These are phyloP conservation scores for Podotricha telesiphe DNA, from an alignment of 2,888 invertebrate species.

Conservation along the genomic window DNA sequence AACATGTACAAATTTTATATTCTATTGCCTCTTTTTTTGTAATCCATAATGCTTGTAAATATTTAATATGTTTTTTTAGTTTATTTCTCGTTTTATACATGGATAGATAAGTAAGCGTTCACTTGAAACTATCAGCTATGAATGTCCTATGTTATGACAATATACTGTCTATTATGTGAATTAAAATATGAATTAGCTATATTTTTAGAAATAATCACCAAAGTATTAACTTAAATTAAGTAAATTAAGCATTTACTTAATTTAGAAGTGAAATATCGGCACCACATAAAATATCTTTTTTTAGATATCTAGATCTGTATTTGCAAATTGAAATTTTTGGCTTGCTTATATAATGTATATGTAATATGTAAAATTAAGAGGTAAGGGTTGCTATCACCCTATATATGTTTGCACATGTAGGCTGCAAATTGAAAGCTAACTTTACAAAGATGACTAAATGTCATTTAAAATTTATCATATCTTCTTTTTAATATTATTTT, in stretches of 20 bases:
- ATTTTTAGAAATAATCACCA: slow-evolving; percentile 23
- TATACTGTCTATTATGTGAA: slow-evolving; percentile 13
- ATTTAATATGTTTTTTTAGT: not conserved
- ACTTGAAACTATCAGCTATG: not conserved
- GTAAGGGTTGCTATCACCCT: slow-evolving; percentile 8
- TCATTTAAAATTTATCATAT: not conserved
- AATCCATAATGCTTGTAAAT: slow-evolving; percentile 1
- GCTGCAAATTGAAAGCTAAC: not conserved
- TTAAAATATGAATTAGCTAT: not conserved
- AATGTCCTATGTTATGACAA: not conserved
- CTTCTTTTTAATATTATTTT: not conserved
- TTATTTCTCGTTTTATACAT: not conserved
- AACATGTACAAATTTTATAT: slow-evolving; percentile 2
- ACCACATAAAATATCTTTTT: not conserved
- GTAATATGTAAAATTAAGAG: not conserved
- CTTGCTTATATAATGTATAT: slow-evolving; percentile 4
- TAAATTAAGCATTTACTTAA: no score
- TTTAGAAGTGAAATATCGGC: no score
- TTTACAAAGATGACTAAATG: not conserved
- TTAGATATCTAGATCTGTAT: slow-evolving; percentile 2
- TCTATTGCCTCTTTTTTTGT: not conserved
- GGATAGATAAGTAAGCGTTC: not conserved
- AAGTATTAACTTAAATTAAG: no score
- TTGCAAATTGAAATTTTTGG: not conserved
- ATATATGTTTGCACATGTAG: slow-evolving; percentile 3